phyloP scores from a whole-genome alignment of 2,113 vertebrate species.

The Ptyas mucosa region DNA sequence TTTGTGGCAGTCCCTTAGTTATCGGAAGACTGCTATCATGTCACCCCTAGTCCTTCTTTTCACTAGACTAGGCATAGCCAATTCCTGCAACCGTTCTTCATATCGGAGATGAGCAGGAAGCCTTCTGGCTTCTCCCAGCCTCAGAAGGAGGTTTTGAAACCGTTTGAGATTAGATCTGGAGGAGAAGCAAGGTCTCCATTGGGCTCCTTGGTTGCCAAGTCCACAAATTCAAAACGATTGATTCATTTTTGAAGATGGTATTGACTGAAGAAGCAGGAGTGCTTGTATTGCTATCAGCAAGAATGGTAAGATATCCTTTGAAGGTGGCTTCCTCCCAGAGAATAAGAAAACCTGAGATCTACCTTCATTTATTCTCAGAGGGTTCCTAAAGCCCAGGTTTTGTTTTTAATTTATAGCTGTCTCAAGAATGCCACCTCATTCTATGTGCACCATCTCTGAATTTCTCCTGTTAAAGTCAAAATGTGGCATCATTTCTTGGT shows the following conservation, averaged over 20 bases:
- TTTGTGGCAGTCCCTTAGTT: no score
- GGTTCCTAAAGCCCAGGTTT: neutral
- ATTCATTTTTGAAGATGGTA: neutral
- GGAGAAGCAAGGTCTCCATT: neutral
- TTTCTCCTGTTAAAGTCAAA: neutral
- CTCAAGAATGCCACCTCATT: no score
- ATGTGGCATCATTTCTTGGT: neutral
- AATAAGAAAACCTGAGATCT: no score
- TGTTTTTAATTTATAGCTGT: no score
- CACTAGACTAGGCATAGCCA: no score
- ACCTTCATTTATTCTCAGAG: neutral
- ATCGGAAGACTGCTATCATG: no score
- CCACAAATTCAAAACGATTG: neutral
- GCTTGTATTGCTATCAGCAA: no score
- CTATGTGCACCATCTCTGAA: neutral
- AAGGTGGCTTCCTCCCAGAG: neutral
- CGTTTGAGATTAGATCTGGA: neutral
- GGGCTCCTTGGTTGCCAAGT: no score
- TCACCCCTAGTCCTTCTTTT: no score
- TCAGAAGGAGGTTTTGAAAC: fast-evolving
- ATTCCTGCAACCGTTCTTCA: neutral
- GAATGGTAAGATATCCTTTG: neutral
- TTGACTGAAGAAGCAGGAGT: no score
- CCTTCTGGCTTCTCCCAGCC: neutral
- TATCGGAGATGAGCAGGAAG: neutral